Conservation (phyloP, 2,888 invertebrate genomes). For the Noctua janthe region DNA sequence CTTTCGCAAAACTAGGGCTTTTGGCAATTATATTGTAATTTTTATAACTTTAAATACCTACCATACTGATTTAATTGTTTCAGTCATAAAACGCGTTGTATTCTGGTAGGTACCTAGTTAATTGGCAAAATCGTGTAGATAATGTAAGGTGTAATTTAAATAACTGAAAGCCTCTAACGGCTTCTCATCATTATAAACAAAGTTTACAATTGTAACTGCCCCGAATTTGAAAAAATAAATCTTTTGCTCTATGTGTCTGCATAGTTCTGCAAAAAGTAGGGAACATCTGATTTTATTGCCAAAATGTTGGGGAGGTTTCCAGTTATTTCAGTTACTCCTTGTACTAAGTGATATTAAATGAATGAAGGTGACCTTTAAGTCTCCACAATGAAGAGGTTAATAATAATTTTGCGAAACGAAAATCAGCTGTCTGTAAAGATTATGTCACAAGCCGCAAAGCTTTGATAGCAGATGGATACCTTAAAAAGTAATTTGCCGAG, state of each 20-base stretch:
- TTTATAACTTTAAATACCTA: conserved; percentile 8
- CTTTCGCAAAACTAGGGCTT: conserved; percentile 59
- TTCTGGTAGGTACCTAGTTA: neutral
- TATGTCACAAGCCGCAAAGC: neutral
- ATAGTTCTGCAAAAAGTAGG: neutral
- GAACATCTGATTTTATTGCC: neutral
- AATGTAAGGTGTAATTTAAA: neutral
- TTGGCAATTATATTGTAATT: conserved; percentile 34
- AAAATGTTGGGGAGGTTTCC: neutral
- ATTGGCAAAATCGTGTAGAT: neutral
- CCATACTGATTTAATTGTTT: conserved; percentile 24
- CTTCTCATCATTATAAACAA: neutral
- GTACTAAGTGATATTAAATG: neutral
- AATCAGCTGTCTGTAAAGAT: neutral
- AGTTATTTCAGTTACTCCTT: neutral
- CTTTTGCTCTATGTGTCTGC: neutral
- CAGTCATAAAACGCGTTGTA: conserved; percentile 24
- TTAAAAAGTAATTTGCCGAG: neutral
- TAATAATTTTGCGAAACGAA: neutral
- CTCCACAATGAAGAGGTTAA: neutral
- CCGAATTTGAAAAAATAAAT: neutral
- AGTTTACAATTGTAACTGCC: neutral
- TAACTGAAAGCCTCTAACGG: neutral
- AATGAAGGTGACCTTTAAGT: neutral
- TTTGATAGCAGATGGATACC: neutral